Conservation (phyloP, 1,140 invertebrate species). For the Macrostomum lignano region DNA sequence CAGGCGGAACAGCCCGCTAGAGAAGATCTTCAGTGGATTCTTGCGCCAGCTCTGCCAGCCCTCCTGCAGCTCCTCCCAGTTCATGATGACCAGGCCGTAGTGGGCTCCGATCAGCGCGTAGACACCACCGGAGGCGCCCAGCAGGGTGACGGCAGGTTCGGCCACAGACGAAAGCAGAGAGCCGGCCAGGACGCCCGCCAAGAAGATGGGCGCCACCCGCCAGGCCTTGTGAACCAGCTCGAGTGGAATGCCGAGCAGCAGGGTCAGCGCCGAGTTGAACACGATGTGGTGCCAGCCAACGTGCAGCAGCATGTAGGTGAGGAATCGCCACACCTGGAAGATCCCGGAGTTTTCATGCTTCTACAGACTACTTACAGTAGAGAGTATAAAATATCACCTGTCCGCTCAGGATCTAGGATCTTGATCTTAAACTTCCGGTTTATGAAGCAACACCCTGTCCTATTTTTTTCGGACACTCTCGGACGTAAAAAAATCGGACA, state of each 20-base stretch:
- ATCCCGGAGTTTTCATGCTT: too few relatives aligned
- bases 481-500: too few relatives aligned
- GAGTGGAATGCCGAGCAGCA: constrained; percentile 58
- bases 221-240: constrained; percentile 85
- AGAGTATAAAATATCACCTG: too few relatives aligned
- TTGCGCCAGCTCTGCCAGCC: constrained; percentile 1
- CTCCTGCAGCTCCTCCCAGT: constrained; percentile 6
- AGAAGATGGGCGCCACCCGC: constrained; percentile 37
- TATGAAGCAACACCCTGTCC: too few relatives aligned
- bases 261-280: constrained; percentile 63
- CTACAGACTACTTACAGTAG: too few relatives aligned
- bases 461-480: too few relatives aligned
- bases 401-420: too few relatives aligned
- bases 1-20: constrained; percentile 1
- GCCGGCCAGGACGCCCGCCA: constrained; percentile 25
- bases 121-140: constrained; percentile 76
- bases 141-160: too few relatives aligned
- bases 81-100: constrained; percentile 62
- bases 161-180: constrained; percentile 49
- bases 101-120: constrained; percentile 80
- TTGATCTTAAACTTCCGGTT: too few relatives aligned
- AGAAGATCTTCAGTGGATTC: not conserved
- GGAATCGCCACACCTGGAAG: constrained; percentile 73
- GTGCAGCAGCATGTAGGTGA: constrained; percentile 75
- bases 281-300: too few relatives aligned